phyloP scores from a whole-genome alignment of 2,888 invertebrate genomes.

The Oegoconia quadripuncta region DNA sequence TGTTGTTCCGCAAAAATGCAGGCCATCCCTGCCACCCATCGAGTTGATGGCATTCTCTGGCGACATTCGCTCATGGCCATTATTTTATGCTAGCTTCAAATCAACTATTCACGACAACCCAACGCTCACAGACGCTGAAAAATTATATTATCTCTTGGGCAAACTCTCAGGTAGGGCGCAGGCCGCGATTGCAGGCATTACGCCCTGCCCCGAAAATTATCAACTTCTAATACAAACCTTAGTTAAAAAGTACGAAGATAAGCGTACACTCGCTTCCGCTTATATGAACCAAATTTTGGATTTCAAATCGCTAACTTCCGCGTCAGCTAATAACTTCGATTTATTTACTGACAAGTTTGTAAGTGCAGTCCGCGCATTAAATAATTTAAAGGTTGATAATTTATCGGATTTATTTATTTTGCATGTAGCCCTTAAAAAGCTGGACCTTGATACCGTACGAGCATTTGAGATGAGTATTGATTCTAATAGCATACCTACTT shows the following conservation, averaged over 20 bases:
- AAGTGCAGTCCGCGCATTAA: constrained; percentile 7
- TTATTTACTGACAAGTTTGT: constrained; percentile 12
- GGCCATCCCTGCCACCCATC: constrained; percentile 3
- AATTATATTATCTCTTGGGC: constrained; percentile 14
- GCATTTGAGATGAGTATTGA: constrained; percentile 13
- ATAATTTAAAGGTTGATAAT: constrained; percentile 12
- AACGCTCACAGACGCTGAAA: constrained; percentile 13
- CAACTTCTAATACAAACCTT: constrained; percentile 9
- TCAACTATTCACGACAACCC: constrained; percentile 10
- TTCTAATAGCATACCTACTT: neutral
- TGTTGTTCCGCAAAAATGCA: too few relatives aligned
- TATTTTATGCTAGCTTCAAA: too few relatives aligned
- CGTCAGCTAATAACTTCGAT: constrained; percentile 6
- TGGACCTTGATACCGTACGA: constrained; percentile 13
- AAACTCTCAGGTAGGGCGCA: constrained; percentile 15
- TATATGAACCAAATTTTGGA: constrained; percentile 15
- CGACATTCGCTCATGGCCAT: constrained; percentile 10
- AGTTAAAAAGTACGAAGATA: constrained; percentile 16
- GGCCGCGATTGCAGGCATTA: constrained; percentile 10
- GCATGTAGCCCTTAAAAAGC: constrained; percentile 14
- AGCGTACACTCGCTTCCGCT: constrained; percentile 7
- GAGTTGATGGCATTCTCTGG: constrained; percentile 11
- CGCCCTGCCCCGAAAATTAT: constrained; percentile 16
- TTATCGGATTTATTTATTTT: constrained; percentile 14
- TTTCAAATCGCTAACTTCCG: constrained; percentile 3